Base-by-base conservation (phyloP, 2,113 vertebrate genomes). In the Lepus europaeus region DNA sequence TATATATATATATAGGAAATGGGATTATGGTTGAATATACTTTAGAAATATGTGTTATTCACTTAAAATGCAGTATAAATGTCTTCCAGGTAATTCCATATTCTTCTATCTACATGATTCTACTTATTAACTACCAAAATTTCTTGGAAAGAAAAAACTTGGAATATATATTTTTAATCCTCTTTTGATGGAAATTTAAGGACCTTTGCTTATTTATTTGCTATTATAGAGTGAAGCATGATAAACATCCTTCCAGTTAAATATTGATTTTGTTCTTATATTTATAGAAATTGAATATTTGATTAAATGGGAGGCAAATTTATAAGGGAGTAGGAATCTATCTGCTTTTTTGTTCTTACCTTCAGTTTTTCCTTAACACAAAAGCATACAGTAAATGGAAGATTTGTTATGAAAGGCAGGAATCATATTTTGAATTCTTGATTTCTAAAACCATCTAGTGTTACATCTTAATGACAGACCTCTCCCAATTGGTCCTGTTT, bases 41-140 rank as follows among this genome's bases (percentile, higher is more conserved):
- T 73, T 84, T 91, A 31, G 33, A 73, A 88, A 56, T 23, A 91
- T 70, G 9, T 3, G 89, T 91, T 77, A 80, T 76, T 85, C 29
- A 49, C 70, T 89, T 89, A 89, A 85, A 76, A 77, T 89, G 13
- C 20, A 76, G 81, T 84, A 13, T 68, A 89, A 70, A 27, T 81
- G 29, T 81, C 53, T 96, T 89, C 22, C 20, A 64, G 36, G 8
- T 49, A 29, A 51, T 86, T 59, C 70, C 22, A 59, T 89, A 39
- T 81, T 91, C 23, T 94, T 66, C 64, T 51, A 9, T 66, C 64
- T 61, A 9, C 23, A 29, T 22, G n/a, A 72, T 56, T 63, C 25
- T 87, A 9, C 11, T 79, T 81, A 82, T 83, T 81, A 49, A 85
- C 20, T 77, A 63, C 2, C 7, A 76, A 94, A 93, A 73, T 51